Evolutionary conservation across 2,113 vertebrate species (phyloP).

Genomic region (Leiothrix lutea): DNA sequence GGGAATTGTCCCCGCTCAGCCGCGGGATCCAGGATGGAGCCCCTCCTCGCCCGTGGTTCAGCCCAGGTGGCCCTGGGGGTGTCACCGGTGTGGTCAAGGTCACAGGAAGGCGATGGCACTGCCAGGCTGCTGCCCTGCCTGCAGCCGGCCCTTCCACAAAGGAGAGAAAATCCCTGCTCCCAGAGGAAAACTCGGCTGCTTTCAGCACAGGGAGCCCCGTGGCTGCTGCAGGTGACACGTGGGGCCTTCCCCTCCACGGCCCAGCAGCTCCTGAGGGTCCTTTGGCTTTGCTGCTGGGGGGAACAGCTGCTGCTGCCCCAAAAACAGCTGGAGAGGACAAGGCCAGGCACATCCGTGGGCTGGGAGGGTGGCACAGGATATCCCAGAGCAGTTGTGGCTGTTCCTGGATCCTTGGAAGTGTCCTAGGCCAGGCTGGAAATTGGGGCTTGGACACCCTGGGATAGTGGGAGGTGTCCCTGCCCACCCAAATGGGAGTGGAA

Average conservation of each 20-base stretch:
- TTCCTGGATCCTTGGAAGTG: neutral
- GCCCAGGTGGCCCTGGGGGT: neutral
- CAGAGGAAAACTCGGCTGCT: neutral
- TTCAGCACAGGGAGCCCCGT: accelerated
- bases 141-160: neutral
- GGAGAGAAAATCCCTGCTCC: accelerated
- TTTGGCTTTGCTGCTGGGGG: neutral
- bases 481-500: neutral
- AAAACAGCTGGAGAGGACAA: neutral
- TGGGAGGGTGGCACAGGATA: neutral
- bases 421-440: neutral
- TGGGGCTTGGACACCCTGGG: neutral
- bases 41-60: neutral
- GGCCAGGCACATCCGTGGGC: accelerated
- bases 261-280: neutral
- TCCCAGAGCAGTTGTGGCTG: neutral
- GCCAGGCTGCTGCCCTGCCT: neutral
- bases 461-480: neutral
- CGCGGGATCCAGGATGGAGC: neutral
- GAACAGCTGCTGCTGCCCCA: neutral
- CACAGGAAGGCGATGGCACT: neutral
- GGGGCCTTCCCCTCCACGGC: neutral
- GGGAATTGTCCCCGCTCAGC: no score
- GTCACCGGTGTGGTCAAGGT: neutral
- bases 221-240: accelerated